Evolutionary conservation across 2,797 vertebrate species (phyloP).

Genomic region (Malurus splendens): DNA sequence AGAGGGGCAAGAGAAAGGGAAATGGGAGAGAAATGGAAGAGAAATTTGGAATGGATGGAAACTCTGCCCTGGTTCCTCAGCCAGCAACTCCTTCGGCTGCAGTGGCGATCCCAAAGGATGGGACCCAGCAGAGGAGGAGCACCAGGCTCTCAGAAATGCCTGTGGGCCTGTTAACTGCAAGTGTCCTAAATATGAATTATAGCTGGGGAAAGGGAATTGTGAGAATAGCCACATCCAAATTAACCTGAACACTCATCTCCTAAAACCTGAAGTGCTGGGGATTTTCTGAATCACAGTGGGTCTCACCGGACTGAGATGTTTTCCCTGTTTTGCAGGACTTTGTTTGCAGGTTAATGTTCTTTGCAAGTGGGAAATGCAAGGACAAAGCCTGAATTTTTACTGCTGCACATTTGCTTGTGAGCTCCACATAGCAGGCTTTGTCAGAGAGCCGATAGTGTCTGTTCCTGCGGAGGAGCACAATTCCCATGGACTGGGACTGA

Average conservation of each 20-base stretch:
- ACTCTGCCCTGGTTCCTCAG: not conserved
- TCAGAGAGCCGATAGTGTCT: not conserved
- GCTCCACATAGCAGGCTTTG: not conserved
- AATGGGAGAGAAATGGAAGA: not conserved
- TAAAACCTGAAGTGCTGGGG: not conserved
- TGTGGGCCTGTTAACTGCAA: not conserved
- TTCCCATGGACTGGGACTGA: not conserved
- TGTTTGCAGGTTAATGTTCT: not conserved
- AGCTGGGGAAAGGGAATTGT: not conserved
- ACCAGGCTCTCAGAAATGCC: not conserved
- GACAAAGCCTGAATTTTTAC: not conserved
- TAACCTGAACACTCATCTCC: not conserved
- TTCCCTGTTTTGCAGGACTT: not conserved
- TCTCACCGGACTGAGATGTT: not conserved
- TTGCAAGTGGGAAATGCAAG: not conserved
- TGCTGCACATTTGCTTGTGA: not conserved
- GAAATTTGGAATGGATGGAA: not conserved
- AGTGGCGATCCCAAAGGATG: not conserved
- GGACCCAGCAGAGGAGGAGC: not conserved
- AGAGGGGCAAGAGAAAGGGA: not conserved
- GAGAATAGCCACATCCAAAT: not conserved
- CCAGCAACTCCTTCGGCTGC: rapidly evolving
- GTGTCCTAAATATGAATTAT: not conserved
- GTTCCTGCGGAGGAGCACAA: not conserved
- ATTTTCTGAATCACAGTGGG: not conserved